Base-by-base conservation (phyloP, 2,888 invertebrate species). In the Papilio gigon region DNA sequence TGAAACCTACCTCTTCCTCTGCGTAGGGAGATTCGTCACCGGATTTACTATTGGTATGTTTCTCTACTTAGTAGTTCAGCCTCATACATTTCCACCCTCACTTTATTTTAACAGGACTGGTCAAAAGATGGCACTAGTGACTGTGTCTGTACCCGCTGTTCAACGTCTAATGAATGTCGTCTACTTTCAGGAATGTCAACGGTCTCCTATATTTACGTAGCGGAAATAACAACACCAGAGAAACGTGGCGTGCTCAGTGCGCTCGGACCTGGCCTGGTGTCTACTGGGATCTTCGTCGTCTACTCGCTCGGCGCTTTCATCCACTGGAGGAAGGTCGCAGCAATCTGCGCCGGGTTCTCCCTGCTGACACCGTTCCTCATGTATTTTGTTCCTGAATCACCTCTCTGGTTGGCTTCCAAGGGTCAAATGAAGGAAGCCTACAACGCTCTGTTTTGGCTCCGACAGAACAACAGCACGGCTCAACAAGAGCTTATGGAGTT, bases 241-340 rank as follows among this genome's bases (percentile, higher is more conserved):
- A 94, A 94, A 74, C 88, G 95, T 65, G 95, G 95, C 1, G 93
- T 95, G 65, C 88, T 95, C 9, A 95, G 95, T 72, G 94, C 95
- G 0, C 80, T 95, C 25, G 95, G 95, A 0, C 95, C 95, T 0
- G 94, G 95, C 0, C 87, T 95, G 71, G 95, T 95, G 25, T 95
- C 95, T 0, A 93, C 95, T 2, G 95, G 95, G 0, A 95, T 96
- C 69, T 93, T 96, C 70, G 85, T 95, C 63, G 94, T 95, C 2
- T 95, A 95, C 84, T 93, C 93, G 0, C 78, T 95, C 11, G 95
- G 95, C 25, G 94, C 95, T 12, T 90, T 94, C 77, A 84, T 95
- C 9, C 93, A 93, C 68, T 96, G 95, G 95, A 90, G 94, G 70
- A 93, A 92, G 67, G 93, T 95, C 0, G 94, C 95, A 0, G 93